Base-by-base conservation (phyloP, 2,888 invertebrate genomes). In the Ichneumoninae sp. region DNA sequence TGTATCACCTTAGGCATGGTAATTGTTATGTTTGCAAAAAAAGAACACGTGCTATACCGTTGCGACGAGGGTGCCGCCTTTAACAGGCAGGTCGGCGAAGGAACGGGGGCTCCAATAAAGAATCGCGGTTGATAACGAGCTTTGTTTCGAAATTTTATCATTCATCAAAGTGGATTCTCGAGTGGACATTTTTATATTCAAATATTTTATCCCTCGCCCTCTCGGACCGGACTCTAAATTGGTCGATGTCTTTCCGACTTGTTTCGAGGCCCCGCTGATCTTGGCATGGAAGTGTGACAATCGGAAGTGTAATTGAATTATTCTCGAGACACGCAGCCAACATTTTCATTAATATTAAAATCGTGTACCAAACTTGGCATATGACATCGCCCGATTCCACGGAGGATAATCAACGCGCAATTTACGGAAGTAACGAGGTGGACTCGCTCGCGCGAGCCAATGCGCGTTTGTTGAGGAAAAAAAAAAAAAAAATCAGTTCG, bases 391-490 rank as follows among this genome's bases (percentile, higher is more conserved):
- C 40, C 26, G 69, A 60, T 78, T 69, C 66, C 50, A 54, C 47
- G n/a, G 83, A 83, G 75, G 88, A 88, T 91, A 90, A 91, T 91
- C 90, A 90, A 88, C 88, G 87, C 75, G 88, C 88, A 89, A 90
- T 90, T 90, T 88, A 88, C 87, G 88, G 88, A 86, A 89, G 89
- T 90, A 90, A 90, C 89, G 88, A 90, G 89, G 88, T 85, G 87
- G 54, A 82, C 77, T 85, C 84, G 83, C 86, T 81, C 79, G 83
- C 83, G 83, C 77, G 83, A 85, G 80, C 74, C 73, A 77, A 79
- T 75, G 81, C 83, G 80, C 82, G 84, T 83, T 87, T 76, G 86
- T 16, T 16, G 2, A 47, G 16, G 16, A 4, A 10, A 44, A 44
- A 13, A 44, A 13, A 44, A 13, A 78, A 88, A 89, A 89, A 88